These are phyloP conservation scores for Macrotis lagotis DNA, from an alignment of 2,113 vertebrate species.

Conservation along the genomic window DNA sequence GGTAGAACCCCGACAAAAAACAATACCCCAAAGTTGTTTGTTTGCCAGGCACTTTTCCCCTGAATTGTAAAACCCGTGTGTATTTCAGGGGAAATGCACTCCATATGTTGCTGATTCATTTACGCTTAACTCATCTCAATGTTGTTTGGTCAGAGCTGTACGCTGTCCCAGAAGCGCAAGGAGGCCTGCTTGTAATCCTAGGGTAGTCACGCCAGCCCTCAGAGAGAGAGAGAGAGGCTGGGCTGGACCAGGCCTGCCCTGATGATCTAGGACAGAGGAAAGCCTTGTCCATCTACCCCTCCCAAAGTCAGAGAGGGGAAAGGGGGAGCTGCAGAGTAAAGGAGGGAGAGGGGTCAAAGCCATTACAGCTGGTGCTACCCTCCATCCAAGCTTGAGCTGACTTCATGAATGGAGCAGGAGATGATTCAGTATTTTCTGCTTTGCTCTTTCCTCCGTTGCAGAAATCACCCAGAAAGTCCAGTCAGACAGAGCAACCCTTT, in stretches of 20 bases:
- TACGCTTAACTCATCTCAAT: background rate
- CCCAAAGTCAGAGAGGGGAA: background rate
- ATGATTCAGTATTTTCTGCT: background rate
- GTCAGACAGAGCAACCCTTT: background rate
- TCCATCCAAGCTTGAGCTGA: background rate
- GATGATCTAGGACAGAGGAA: background rate
- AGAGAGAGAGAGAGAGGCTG: background rate
- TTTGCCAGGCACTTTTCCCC: slow-evolving; percentile 15
- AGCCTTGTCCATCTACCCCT: background rate
- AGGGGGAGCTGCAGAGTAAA: background rate
- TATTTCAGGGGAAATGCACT: slow-evolving; percentile 10
- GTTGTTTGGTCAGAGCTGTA: slow-evolving; percentile 9
- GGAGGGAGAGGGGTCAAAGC: background rate
- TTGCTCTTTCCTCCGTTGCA: background rate
- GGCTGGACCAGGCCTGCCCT: background rate
- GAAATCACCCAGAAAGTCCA: background rate
- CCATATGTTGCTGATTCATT: slow-evolving; percentile 21
- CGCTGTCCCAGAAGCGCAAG: background rate
- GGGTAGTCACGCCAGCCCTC: background rate
- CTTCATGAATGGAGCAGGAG: background rate
- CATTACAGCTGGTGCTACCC: background rate
- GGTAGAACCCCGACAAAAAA: background rate
- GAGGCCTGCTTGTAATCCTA: background rate
- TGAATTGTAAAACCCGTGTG: slow-evolving; percentile 8
- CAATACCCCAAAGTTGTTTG: background rate